Evolutionary conservation across 2,888 invertebrate genomes (phyloP).

Genomic region (Erebia aethiops): DNA sequence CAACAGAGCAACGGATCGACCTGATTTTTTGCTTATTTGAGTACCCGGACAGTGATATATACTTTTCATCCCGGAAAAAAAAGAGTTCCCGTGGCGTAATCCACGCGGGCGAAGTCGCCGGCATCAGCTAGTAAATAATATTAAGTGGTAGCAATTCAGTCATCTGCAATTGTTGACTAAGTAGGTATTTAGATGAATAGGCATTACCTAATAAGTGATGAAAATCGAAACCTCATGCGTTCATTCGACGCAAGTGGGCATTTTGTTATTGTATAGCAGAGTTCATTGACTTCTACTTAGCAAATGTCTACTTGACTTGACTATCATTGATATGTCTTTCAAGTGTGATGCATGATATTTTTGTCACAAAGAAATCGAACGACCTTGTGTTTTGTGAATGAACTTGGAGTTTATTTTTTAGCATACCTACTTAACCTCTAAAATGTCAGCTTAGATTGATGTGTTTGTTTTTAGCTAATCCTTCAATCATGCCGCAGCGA

Average conservation of each 20-base stretch:
- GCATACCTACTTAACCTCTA: conserved; percentile 3
- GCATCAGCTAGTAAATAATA: too few relatives aligned
- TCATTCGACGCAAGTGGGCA: conserved; percentile 26
- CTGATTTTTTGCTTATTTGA: too few relatives aligned
- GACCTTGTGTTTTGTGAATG: conserved; percentile 2
- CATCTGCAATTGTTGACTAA: not conserved
- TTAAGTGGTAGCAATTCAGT: not conserved
- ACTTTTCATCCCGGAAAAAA: too few relatives aligned
- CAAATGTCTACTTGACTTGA: conserved; percentile 19
- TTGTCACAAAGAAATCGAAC: not conserved
- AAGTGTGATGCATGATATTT: conserved; percentile 8
- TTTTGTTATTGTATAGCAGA: conserved; percentile 21
- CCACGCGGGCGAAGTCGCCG: too few relatives aligned
- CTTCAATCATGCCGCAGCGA: too few relatives aligned
- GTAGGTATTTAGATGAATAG: not conserved
- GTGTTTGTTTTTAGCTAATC: not conserved
- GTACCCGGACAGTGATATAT: too few relatives aligned
- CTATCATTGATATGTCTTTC: conserved; percentile 30
- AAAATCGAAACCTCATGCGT: conserved; percentile 25
- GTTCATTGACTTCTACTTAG: conserved; percentile 34
- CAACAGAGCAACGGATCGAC: too few relatives aligned
- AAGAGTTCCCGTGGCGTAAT: too few relatives aligned
- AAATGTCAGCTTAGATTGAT: not conserved
- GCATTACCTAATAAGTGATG: conserved; percentile 2
- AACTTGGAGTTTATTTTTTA: conserved; percentile 6